These are phyloP conservation scores for Heterocephalus glaber DNA, from an alignment of 2,113 vertebrate species.

Conservation along the genomic window DNA sequence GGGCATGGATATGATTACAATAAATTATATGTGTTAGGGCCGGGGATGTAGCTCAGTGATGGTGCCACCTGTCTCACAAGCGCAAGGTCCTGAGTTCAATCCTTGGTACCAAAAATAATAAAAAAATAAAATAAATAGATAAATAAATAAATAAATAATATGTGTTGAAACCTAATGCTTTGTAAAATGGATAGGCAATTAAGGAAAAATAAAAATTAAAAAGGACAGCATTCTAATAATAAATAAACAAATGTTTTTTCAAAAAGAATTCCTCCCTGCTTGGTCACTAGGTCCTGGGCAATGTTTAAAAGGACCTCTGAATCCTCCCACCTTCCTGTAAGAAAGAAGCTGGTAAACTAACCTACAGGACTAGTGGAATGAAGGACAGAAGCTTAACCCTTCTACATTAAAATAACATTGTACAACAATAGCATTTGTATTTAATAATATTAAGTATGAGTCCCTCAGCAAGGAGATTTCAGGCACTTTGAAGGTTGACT, in stretches of 20 bases:
- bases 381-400: neutral
- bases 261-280: neutral
- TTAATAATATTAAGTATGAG: neutral
- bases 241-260: neutral
- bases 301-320: neutral
- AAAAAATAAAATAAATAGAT: too few species aligned
- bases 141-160: too few species aligned
- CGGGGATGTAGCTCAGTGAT: too few species aligned
- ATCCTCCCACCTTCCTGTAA: neutral
- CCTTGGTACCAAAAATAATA: too few species aligned
- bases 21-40: neutral
- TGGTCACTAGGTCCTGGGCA: neutral
- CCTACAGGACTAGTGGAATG: neutral
- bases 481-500: neutral
- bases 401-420: neutral
- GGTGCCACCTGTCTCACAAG: too few species aligned
- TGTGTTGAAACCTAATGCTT: neutral
- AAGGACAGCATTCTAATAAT: neutral
- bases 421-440: neutral
- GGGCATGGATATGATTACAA: neutral
- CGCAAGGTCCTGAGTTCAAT: too few species aligned
- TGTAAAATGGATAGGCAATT: neutral
- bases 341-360: neutral
- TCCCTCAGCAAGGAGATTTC: neutral
- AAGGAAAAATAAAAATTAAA: neutral